phyloP scores from a whole-genome alignment of 37 sponge, comb jelly and placozoan genomes.

The Ianthella basta region DNA sequence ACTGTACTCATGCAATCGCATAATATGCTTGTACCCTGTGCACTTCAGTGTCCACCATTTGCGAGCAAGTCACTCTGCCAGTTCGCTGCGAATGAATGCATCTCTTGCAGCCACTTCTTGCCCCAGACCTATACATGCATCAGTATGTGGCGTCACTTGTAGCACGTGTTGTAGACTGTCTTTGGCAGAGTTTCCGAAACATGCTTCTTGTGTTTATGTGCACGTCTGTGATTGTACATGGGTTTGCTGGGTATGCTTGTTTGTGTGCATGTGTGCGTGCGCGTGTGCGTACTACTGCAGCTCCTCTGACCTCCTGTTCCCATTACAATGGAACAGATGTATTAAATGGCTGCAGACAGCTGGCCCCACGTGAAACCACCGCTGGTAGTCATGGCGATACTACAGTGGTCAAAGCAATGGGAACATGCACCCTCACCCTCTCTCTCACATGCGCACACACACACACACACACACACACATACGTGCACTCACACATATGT shows the following conservation, averaged over 20 bases:
- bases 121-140: too few species aligned
- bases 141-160: too few species aligned
- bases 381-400: background rate
- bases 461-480: too few species aligned
- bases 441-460: too few species aligned
- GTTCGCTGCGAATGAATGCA: too few species aligned
- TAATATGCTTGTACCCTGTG: too few species aligned
- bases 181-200: too few species aligned
- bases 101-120: too few species aligned
- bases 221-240: background rate
- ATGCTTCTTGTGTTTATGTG: background rate
- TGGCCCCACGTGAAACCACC: background rate
- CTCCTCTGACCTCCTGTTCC: slow-evolving; percentile 1
- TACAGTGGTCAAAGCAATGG: background rate
- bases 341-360: slow-evolving; percentile 6
- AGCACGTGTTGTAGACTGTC: too few species aligned
- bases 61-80: too few species aligned
- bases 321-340: background rate
- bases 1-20: too few species aligned
- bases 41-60: too few species aligned
- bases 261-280: background rate
- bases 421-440: background rate
- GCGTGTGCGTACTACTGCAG: background rate
- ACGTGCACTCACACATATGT: background rate
- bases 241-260: background rate